Conservation (phyloP, 2,888 invertebrate genomes). For the Mylabris sibirica region DNA sequence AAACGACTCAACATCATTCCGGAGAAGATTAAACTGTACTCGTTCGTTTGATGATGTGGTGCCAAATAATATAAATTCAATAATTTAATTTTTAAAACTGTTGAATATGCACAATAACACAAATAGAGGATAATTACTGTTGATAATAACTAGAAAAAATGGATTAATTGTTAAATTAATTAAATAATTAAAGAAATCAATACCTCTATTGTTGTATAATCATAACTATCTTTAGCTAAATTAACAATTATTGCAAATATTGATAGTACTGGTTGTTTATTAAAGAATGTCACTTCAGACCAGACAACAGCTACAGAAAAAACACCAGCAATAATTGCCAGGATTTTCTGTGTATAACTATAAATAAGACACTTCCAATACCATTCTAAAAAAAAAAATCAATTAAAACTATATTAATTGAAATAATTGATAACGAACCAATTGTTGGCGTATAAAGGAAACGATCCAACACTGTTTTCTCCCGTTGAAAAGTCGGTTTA, state of each 20-base stretch:
- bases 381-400: conserved; percentile 77
- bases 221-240: conserved; percentile 79
- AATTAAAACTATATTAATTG: neutral
- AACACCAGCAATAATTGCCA: conserved; percentile 76
- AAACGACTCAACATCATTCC: conserved; percentile 98
- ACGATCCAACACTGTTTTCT: conserved; percentile 67
- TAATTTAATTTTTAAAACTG: conserved; percentile 94
- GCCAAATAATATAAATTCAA: conserved; percentile 97
- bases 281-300: conserved; percentile 99
- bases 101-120: conserved; percentile 97
- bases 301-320: conserved; percentile 95
- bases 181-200: neutral
- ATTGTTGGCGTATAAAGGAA: conserved; percentile 71
- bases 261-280: conserved; percentile 88
- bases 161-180: conserved; percentile 13
- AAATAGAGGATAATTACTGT: conserved; percentile 92
- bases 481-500: conserved; percentile 75
- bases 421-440: conserved; percentile 61
- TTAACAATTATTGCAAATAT: conserved; percentile 95
- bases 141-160: conserved; percentile 77
- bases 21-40: conserved; percentile 97
- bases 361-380: conserved; percentile 91
- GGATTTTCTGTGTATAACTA: conserved; percentile 76
- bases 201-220: conserved; percentile 95
- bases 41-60: conserved; percentile 97